Conservation (phyloP, 2,113 vertebrate genomes). For the sheep (Ovis aries) region ARS-UI_Ramb_v3.0 NC_056077.1:24295501-24296000, state of each 20-base stretch:
- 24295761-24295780: not conserved
- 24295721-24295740: not conserved
- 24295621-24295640: not conserved
- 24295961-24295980: not conserved
- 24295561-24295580: not conserved
- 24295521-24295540: not conserved
- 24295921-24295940: not conserved
- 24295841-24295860: not conserved
- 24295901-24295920: not conserved
- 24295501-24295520: not conserved
- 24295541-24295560: not conserved
- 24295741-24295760: not conserved
- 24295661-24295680: not conserved
- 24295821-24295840: not conserved
- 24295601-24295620: not conserved
- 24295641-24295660: fast-evolving
- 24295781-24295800: not conserved
- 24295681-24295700: not conserved
- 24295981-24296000: not conserved
- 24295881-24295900: not conserved
- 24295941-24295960: not conserved
- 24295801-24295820: not conserved
- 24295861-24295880: not conserved
- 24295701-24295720: not conserved
- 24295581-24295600: not conserved